These are phyloP conservation scores for Otolemur garnettii DNA, from an alignment of 2,113 vertebrate species.

Conservation along the genomic window DNA sequence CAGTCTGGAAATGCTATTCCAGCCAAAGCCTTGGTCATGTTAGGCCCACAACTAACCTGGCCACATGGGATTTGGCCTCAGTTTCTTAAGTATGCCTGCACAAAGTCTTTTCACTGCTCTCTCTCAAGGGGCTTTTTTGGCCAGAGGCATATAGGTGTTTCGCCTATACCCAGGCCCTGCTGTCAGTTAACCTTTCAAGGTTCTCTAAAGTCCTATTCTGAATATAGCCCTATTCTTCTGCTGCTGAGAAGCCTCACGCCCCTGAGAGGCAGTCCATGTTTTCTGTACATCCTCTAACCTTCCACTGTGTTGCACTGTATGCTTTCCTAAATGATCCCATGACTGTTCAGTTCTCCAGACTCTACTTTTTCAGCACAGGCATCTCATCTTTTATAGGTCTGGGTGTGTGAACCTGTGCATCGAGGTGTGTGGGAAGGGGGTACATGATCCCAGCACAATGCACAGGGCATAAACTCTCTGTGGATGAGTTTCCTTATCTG, in stretches of 20 bases:
- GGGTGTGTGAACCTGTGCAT: neutral
- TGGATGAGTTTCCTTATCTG: neutral
- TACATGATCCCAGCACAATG: neutral
- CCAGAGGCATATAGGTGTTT: no score
- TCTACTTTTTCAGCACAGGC: neutral
- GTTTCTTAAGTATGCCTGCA: no score
- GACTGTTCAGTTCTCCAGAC: neutral
- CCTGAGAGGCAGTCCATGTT: neutral
- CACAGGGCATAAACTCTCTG: neutral
- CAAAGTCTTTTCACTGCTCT: no score
- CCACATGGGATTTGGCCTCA: no score
- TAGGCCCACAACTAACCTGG: no score
- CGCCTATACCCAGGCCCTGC: neutral
- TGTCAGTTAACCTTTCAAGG: neutral
- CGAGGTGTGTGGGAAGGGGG: accelerated
- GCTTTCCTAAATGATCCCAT: neutral
- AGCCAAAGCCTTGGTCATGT: no score
- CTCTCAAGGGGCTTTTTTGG: no score
- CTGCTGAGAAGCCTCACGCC: neutral
- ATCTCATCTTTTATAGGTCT: neutral
- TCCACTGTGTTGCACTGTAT: neutral
- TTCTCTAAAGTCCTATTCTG: conserved; percentile 19
- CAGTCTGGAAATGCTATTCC: no score
- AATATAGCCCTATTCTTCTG: neutral
- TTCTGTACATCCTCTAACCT: neutral